phyloP scores from a whole-genome alignment of 2,888 invertebrate genomes.

The Coelinius sp. region DNA sequence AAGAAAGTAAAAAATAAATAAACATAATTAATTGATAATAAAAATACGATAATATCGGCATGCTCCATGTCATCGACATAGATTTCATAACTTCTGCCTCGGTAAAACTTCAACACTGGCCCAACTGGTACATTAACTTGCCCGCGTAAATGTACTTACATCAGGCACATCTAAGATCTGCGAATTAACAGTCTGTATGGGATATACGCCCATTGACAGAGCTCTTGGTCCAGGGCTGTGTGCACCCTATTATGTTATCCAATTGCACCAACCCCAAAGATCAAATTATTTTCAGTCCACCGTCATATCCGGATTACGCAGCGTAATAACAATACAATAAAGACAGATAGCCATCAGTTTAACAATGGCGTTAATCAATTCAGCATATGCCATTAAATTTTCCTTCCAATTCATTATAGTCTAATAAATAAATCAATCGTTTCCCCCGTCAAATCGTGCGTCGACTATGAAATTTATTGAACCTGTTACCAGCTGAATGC shows the following conservation, averaged over 20 bases:
- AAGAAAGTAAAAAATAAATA: constrained; percentile 47
- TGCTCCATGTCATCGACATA: constrained; percentile 48
- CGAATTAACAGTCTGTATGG: constrained; percentile 90
- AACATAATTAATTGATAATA: constrained; percentile 52
- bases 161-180: constrained; percentile 88
- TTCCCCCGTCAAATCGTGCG: constrained; percentile 1
- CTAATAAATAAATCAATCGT: not conserved
- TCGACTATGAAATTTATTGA: not conserved
- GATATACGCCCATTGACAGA: constrained; percentile 91
- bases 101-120: constrained; percentile 10
- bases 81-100: not conserved
- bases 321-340: constrained; percentile 29
- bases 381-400: constrained; percentile 2
- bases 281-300: constrained; percentile 11
- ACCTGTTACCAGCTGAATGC: not conserved
- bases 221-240: constrained; percentile 93
- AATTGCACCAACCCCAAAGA: constrained; percentile 73
- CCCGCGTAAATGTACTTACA: constrained; percentile 78
- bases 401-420: not conserved
- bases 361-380: constrained; percentile 10
- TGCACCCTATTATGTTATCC: constrained; percentile 79
- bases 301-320: constrained; percentile 24
- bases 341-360: constrained; percentile 12
- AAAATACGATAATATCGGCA: constrained; percentile 56
- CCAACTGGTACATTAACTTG: constrained; percentile 3